phyloP scores from a whole-genome alignment of 2,888 invertebrate genomes.

The Volucella inanis region DNA sequence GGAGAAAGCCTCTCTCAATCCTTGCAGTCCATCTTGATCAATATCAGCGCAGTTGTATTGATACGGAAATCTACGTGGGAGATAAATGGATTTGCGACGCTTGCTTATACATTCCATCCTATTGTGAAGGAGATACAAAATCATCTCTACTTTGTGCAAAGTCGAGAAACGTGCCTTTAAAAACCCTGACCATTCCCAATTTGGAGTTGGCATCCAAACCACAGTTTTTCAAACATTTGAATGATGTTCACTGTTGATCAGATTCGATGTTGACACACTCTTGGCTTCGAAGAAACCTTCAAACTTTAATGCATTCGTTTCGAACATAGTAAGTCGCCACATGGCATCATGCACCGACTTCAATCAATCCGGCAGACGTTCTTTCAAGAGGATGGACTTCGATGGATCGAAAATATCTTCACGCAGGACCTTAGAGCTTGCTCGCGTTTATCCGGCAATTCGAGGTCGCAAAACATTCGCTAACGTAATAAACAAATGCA shows the following conservation, averaged over 20 bases:
- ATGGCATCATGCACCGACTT: slow-evolving; percentile 56
- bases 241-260: slow-evolving; percentile 45
- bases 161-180: slow-evolving; percentile 47
- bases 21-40: slow-evolving; percentile 21
- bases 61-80: slow-evolving; percentile 18
- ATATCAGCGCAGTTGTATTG: slow-evolving; percentile 34
- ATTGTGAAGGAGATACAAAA: slow-evolving; percentile 9
- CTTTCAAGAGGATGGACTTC: too few relatives aligned
- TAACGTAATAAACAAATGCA: too few relatives aligned
- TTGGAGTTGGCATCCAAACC: slow-evolving; percentile 49
- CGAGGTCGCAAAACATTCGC: too few relatives aligned
- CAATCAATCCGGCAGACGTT: slow-evolving; percentile 33
- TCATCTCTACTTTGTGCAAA: slow-evolving; percentile 40
- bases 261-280: slow-evolving; percentile 58
- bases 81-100: slow-evolving; percentile 61
- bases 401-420: too few relatives aligned
- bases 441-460: too few relatives aligned
- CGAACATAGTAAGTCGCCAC: slow-evolving; percentile 32
- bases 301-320: slow-evolving; percentile 65
- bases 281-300: slow-evolving; percentile 56
- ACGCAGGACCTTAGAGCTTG: too few relatives aligned
- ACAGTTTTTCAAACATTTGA: slow-evolving; percentile 12
- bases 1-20: slow-evolving; percentile 63
- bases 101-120: slow-evolving; percentile 49
- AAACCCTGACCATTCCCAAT: slow-evolving; percentile 64